Evolutionary conservation across 1,140 invertebrate genomes (phyloP).

Genomic region (Papilio xuthus): DNA sequence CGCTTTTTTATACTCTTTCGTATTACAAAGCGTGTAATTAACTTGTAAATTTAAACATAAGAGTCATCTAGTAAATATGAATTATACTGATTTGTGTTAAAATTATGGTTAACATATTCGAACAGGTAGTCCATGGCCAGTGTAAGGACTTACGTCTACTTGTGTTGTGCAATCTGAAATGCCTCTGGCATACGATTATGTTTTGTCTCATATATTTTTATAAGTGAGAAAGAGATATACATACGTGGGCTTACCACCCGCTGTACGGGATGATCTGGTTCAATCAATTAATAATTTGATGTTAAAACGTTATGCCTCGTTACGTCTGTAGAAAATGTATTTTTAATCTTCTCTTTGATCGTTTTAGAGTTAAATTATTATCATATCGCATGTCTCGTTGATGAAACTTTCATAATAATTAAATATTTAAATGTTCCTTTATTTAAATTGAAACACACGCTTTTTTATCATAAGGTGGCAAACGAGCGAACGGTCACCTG

Average conservation of each 20-base stretch:
- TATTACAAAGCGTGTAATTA: not conserved
- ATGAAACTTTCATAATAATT: not conserved
- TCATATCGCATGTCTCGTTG: not conserved
- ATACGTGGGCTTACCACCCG: slow-evolving; percentile 58
- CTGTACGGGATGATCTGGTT: slow-evolving; percentile 60
- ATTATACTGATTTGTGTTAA: not conserved
- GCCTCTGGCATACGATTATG: slow-evolving; percentile 18
- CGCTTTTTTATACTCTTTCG: not conserved
- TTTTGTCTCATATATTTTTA: slow-evolving; percentile 43
- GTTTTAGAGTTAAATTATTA: slow-evolving; percentile 4
- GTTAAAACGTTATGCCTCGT: slow-evolving; percentile 41
- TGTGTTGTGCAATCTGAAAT: slow-evolving; percentile 18
- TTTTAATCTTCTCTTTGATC: not conserved
- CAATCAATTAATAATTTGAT: slow-evolving; percentile 62
- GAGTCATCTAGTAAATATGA: not conserved
- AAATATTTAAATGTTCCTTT: not conserved
- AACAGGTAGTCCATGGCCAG: slow-evolving; percentile 28
- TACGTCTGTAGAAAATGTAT: not conserved
- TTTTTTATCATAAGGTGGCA: no score
- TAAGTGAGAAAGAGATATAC: slow-evolving; percentile 49
- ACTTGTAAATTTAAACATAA: slow-evolving; percentile 1
- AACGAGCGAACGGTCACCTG: no score
- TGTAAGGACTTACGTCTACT: slow-evolving; percentile 25
- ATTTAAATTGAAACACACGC: not conserved
- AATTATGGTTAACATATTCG: not conserved